Base-by-base conservation (phyloP, 1,140 invertebrate genomes). In the Pogonomyrmex californicus region DNA sequence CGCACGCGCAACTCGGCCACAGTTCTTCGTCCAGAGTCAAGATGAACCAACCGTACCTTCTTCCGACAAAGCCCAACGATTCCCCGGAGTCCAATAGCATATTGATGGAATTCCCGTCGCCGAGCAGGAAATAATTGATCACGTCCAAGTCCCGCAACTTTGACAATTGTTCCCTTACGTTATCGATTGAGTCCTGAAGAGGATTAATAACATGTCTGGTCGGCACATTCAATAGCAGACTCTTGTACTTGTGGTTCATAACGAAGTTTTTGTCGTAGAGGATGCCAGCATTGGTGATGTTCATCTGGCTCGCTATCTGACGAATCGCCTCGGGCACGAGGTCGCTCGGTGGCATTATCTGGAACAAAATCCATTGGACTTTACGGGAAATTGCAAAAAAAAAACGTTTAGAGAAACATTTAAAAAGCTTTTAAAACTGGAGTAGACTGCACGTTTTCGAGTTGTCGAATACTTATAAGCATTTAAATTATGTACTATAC, bases 221-320 rank as follows among this genome's bases (percentile, higher is more conserved):
- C 23, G 98, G 97, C 41, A 99, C 97, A 94, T 99, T 99, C 92
- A 98, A 96, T 14, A 99, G 94, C 1, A 99, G 94, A 7, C 98
- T 98, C 94, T 98, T 98, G 95, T 98, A 99, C 94, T 99, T 98
- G 95, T 99, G 98, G 90, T 98, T 98, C 97, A 99, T 98, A 0
- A 98, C 97, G 91, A 99, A 99, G 36, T 97, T 97, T 12, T 97
- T 96, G 91, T 99, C 98, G 93, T 98, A 99, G 7, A 99, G 96
- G 62, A 99, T 98, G 2, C 98, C 98, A 30, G 98, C 98, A 94
- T 98, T 98, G 17, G 97, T 98, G 63, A 99, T 98, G 90, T 98
- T 98, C 94, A 98, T 97, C 41, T 96, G 95, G 2, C 96, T 96
- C 1, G 98, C 97, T 81, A 99, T 97, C 63, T 98, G 97, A 65